Evolutionary conservation across 2,113 vertebrate genomes (phyloP), one percentile per base, ranked within the genome.

Genomic region (Pungitius pungitius): DNA sequence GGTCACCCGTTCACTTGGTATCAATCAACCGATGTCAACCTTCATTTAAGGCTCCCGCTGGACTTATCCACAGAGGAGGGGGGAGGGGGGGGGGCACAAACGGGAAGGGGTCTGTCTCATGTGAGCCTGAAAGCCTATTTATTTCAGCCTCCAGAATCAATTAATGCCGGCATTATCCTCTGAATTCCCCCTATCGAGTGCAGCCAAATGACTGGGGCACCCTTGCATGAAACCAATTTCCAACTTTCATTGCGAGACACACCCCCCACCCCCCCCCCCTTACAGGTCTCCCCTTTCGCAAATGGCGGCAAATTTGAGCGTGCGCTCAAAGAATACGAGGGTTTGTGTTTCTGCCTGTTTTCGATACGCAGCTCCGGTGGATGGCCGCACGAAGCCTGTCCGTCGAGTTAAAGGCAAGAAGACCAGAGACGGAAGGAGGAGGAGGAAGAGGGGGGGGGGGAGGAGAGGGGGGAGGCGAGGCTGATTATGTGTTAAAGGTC

Each of bases 171-270:
- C 89, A 92, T 94, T 93, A 93, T 92, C 91, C 90, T 78, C 85
- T 89, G 89, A 90, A 89, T 92, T 92, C 85, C 78, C 42, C 84
- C 91, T 82, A 88, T 90, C 93, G 90, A 90, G 49, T 62, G 79
- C 82, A 69, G 81, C 80, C 75, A 88, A 92, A 93, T 88, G 90
- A 90, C 89, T 78, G 81, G 78, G 62, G 89, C 90, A 89, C 61
- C 91, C 89, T 92, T 91, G 92, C 91, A 80, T 92, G 88, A 94
- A 93, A 89, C 86, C 89, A 90, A 92, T 91, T 93, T 13, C 93
- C 63, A 89, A 92, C 82, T 88, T 89, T 90, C 80, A 91, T 87
- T 91, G 76, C 57, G 7, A 75, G 82, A 70, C 81, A 57, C 84
- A 78, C 70, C 74, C 80, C 62, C 87, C 81, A 88, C 87, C 89